phyloP scores from a whole-genome alignment of 1,140 invertebrate genomes.

The Eubasilissa regina region DNA sequence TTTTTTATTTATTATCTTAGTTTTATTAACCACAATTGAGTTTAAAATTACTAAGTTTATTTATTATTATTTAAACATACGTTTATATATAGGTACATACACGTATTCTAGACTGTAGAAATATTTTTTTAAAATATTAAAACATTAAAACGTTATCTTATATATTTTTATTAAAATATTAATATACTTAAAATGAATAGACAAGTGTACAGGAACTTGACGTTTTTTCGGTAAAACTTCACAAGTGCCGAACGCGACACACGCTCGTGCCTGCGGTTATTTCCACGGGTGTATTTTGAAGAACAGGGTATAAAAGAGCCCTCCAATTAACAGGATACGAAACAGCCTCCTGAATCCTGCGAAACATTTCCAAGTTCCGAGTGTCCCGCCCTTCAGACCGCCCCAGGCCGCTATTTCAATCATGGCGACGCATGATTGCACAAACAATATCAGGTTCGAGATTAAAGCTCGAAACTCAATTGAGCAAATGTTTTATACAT shows the following conservation, averaged over 20 bases:
- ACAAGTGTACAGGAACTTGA: neutral
- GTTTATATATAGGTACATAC: too few relatives aligned
- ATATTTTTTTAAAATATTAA: too few relatives aligned
- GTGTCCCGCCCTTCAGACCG: neutral
- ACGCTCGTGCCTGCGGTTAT: neutral
- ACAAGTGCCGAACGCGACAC: conserved; percentile 1
- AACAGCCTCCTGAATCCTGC: conserved; percentile 25
- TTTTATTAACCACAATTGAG: too few relatives aligned
- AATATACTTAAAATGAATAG: too few relatives aligned
- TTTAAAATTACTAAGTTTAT: too few relatives aligned
- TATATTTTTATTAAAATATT: too few relatives aligned
- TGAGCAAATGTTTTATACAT: neutral
- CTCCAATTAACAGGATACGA: conserved; percentile 42
- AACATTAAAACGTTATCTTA: too few relatives aligned
- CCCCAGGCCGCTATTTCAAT: neutral
- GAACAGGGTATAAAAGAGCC: conserved; percentile 13
- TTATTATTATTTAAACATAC: too few relatives aligned
- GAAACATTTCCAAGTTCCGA: conserved; percentile 45
- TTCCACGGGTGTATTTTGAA: conserved; percentile 27
- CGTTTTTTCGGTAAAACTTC: neutral
- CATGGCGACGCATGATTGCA: conserved; percentile 20
- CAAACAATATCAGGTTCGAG: neutral
- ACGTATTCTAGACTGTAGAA: too few relatives aligned
- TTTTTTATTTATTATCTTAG: too few relatives aligned
- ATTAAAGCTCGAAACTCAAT: neutral